Percentiles rank a stretch among this genome's conserved stretches.
Evolutionary conservation across 2,797 vertebrate species (phyloP).

Genomic region (Chelonia mydas): DNA sequence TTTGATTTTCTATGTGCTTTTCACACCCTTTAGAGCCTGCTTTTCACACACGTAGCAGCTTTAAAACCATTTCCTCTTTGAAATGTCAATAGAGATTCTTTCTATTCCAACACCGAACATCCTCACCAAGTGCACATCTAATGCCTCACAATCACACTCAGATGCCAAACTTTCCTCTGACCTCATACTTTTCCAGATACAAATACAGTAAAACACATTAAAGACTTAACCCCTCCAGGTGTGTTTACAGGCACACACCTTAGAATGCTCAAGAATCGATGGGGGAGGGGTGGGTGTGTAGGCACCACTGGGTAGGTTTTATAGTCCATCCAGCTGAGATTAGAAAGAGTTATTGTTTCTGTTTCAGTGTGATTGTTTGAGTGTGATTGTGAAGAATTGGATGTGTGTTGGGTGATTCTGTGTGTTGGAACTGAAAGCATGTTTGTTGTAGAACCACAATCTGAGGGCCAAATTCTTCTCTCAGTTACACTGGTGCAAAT

Average conservation of each 20-base stretch:
- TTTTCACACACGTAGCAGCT: background rate
- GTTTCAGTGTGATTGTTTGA: background rate
- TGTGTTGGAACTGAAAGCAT: background rate
- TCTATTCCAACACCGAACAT: background rate
- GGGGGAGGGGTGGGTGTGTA: background rate
- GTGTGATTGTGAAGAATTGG: background rate
- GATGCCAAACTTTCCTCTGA: background rate
- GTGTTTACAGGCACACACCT: background rate
- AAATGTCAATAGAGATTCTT: conserved; percentile 9
- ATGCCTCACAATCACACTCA: background rate
- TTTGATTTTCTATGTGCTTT: background rate
- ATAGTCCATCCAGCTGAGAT: background rate
- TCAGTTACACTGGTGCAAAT: background rate
- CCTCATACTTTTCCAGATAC: background rate
- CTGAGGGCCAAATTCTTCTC: background rate
- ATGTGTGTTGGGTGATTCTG: background rate
- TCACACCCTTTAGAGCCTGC: background rate
- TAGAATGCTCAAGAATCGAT: background rate
- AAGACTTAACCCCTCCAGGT: background rate
- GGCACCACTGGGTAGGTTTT: background rate
- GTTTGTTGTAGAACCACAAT: background rate
- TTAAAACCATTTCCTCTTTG: background rate
- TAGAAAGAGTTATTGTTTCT: background rate
- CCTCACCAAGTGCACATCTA: background rate
- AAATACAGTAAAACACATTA: background rate